Conservation (phyloP, 2,888 invertebrate genomes). For the Rotaria macrura region DNA sequence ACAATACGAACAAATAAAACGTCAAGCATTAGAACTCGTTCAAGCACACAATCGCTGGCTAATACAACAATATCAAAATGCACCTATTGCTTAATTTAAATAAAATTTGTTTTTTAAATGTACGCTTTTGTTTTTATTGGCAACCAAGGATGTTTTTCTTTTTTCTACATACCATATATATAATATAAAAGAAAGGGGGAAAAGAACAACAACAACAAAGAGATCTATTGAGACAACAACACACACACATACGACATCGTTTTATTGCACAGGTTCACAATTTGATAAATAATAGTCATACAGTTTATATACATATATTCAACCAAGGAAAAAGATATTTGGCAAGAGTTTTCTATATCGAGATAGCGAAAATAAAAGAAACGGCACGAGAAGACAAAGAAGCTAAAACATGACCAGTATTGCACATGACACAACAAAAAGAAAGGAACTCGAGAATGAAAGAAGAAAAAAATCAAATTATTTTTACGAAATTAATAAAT, state of each 20-base stretch:
- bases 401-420: background rate
- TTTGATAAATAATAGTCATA: background rate
- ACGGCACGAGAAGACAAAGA: background rate
- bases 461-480: background rate
- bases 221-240: background rate
- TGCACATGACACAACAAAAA: background rate
- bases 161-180: background rate
- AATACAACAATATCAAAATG: constrained; percentile 22
- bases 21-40: constrained; percentile 27
- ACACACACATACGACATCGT: background rate
- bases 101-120: background rate
- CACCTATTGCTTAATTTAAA: constrained; percentile 1
- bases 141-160: background rate
- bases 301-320: background rate
- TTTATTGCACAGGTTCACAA: background rate
- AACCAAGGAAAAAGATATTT: background rate
- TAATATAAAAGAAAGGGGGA: background rate
- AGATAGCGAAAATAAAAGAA: background rate
- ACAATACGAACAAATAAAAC: constrained; percentile 28
- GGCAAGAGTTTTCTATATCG: background rate
- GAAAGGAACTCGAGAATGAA: background rate
- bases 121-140: background rate
- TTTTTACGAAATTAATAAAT: background rate
- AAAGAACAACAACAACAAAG: background rate
- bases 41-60: constrained; percentile 29